Conservation (phyloP, 2,888 invertebrate species). For the Aproaerema taeniolella region DNA sequence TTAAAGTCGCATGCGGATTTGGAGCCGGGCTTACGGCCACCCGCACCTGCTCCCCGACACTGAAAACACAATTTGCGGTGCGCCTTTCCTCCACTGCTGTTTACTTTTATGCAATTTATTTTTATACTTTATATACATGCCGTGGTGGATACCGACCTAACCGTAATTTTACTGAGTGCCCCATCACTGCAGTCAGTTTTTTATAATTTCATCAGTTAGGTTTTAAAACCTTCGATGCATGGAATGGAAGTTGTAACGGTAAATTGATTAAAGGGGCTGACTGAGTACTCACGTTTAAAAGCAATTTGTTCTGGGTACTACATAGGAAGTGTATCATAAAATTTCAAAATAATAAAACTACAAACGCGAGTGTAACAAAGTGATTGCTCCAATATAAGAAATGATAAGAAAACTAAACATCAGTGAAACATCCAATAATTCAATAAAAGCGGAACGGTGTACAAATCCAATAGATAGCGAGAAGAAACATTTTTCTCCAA, state of each 20-base stretch:
- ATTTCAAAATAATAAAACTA: no score
- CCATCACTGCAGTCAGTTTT: no score
- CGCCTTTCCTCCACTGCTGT: constrained; percentile 53
- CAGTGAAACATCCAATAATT: constrained; percentile 3
- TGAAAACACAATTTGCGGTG: constrained; percentile 67
- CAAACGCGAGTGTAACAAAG: not conserved
- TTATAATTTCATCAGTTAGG: no score
- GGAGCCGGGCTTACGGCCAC: constrained; percentile 54
- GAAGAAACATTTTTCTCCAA: constrained; percentile 8
- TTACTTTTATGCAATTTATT: constrained; percentile 61
- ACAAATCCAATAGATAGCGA: constrained; percentile 1
- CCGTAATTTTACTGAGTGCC: no score
- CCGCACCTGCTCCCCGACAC: constrained; percentile 57
- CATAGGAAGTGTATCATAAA: no score
- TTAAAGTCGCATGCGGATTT: constrained; percentile 70
- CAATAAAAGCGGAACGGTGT: constrained; percentile 2
- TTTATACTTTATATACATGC: constrained; percentile 20
- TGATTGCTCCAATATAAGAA: not conserved
- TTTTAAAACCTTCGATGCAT: no score
- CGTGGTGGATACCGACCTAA: no score
- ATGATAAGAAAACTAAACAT: no score
- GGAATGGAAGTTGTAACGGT: no score
- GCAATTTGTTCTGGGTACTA: no score
- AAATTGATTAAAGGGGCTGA: no score
- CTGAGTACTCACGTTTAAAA: no score